Percentiles rank a stretch among this genome's conserved stretches.
phyloP scores from a whole-genome alignment of 2,797 vertebrate species.

The Tragopan temminckii region DNA sequence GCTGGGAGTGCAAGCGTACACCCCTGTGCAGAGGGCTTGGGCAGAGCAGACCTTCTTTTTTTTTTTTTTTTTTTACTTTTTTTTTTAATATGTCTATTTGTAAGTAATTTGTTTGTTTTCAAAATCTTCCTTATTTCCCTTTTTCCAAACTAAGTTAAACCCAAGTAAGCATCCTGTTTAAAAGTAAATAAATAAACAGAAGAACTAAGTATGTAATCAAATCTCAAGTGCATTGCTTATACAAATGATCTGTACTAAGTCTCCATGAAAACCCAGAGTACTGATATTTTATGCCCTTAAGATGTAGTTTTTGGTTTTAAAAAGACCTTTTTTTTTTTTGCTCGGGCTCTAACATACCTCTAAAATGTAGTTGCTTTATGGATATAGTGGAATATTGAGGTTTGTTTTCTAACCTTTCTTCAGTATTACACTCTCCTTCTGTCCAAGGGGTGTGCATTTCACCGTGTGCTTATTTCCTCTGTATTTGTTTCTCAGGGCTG shows the following conservation, averaged over 20 bases:
- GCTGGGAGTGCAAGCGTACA: constrained; percentile 8
- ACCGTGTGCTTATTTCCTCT: not conserved
- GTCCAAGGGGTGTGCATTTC: not conserved
- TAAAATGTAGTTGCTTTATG: not conserved
- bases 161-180: constrained; percentile 73
- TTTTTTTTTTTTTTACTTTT: too few species aligned
- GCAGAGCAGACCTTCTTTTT: not conserved
- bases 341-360: not conserved
- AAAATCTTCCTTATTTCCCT: constrained; percentile 49
- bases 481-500: not conserved
- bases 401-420: not conserved
- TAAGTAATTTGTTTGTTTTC: constrained; percentile 57
- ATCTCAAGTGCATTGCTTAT: constrained; percentile 63
- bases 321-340: not conserved
- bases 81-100: not conserved
- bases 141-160: constrained; percentile 66
- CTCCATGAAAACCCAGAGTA: constrained; percentile 1
- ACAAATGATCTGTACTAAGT: constrained; percentile 49
- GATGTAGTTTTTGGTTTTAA: not conserved
- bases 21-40: not conserved
- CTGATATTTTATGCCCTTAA: not conserved
- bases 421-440: not conserved
- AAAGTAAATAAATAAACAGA: constrained; percentile 76
- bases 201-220: constrained; percentile 68
- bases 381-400: not conserved